phyloP scores from a whole-genome alignment of 2,797 vertebrate species.

The Acanthurus lineatus region DNA sequence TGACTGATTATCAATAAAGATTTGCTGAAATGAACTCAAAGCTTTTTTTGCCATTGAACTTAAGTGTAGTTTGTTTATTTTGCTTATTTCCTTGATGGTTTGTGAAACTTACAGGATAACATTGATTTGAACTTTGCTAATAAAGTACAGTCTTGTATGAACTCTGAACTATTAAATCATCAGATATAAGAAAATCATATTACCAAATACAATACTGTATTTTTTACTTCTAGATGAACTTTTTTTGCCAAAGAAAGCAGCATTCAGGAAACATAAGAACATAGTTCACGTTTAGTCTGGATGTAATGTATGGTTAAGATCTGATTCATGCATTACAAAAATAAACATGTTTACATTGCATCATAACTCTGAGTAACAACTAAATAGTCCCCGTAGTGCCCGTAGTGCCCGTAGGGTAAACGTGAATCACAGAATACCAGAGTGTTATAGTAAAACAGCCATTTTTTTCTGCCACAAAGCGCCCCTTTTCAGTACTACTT shows the following conservation, averaged over 20 bases:
- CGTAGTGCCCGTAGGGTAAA: too few relatives aligned
- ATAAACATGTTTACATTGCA: too few relatives aligned
- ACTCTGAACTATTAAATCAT: background rate
- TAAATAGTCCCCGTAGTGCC: too few relatives aligned
- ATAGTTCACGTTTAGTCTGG: background rate
- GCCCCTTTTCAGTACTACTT: too few relatives aligned
- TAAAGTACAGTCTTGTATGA: background rate
- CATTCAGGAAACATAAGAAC: background rate
- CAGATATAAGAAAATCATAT: background rate
- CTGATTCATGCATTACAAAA: too few relatives aligned
- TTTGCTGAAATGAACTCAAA: constrained; percentile 3
- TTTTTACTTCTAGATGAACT: background rate
- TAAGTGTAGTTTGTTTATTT: background rate
- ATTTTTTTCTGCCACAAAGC: too few relatives aligned
- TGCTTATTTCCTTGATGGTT: background rate
- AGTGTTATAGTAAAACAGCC: too few relatives aligned
- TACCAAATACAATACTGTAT: background rate
- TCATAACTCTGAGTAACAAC: too few relatives aligned
- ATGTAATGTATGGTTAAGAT: too few relatives aligned
- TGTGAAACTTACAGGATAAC: background rate
- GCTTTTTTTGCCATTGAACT: background rate
- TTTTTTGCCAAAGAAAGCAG: background rate
- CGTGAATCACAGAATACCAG: too few relatives aligned
- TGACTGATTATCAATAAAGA: constrained; percentile 31
- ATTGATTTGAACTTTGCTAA: background rate